Evolutionary conservation across 2,797 vertebrate genomes (phyloP), one percentile per base, ranked within the genome.

Genomic region (Lophotriccus pileatus): DNA sequence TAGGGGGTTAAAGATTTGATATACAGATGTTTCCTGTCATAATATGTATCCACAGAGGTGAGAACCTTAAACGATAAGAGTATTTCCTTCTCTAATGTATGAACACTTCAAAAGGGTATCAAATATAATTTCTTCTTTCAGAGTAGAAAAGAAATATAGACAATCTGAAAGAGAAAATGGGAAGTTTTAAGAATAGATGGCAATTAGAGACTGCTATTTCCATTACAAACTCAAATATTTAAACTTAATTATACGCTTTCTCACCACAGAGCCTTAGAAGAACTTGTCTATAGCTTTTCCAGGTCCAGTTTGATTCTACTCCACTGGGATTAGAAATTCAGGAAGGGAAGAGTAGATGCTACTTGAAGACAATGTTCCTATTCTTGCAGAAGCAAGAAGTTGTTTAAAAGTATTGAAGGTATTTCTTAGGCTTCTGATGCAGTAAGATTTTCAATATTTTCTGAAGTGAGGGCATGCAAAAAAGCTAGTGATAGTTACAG

Each of bases 11-110:
- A 56, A 84, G 36, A n/a, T 41, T 20, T n/a, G 37, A 24, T 53
- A 32, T 3, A 28, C 14, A 20, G 27, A 27, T 37, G 23, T 37
- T 12, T 56, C 36, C 53, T 4, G 8, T 49, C 0, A 0, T 50
- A 30, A 14, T 14, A 41, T 17, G 10, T 43, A 52, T 28, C 13
- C 37, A 32, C 11, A 68, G 23, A 83, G 32, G 15, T 22, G 16
- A 77, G 21, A 34, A 60, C 9, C 6, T 70, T 44, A 56, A 25
- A 47, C 5, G 30, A 32, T 22, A 60, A 22, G 7, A 41, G 4
- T 39, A 70, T 77, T 77, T 74, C 8, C 36, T 78, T 94, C 34
- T 76, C 13, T 64, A 19, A 44, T 30, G 2, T 34, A 56, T 30
- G 23, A 23, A 41, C 1, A 22, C 18, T 56, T 83, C 39, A 83